These are phyloP conservation scores for Limnephilus rhombicus DNA, from an alignment of 2,888 invertebrate species.

Conservation along the genomic window DNA sequence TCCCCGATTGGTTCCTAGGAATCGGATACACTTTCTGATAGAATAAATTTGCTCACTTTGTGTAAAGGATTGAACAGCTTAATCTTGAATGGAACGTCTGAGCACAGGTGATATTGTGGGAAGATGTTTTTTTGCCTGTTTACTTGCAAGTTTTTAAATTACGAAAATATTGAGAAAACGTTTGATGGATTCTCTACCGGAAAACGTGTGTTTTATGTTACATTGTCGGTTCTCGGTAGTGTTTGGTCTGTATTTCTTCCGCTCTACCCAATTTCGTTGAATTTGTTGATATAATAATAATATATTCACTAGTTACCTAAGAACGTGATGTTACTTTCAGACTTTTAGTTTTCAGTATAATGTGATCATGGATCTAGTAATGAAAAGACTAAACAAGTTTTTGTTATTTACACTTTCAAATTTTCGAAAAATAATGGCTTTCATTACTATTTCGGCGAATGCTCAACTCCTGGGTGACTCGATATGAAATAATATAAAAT, in stretches of 20 bases:
- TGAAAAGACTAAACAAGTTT: not conserved
- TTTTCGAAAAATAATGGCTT: too few relatives aligned
- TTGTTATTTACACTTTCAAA: too few relatives aligned
- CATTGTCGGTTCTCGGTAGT: not conserved
- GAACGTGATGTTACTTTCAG: not conserved
- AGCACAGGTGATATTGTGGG: constrained; percentile 9
- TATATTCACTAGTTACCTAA: not conserved
- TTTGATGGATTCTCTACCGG: not conserved
- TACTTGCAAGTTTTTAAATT: not conserved
- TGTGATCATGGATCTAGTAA: too few relatives aligned
- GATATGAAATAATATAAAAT: too few relatives aligned
- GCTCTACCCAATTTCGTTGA: not conserved
- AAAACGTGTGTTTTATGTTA: not conserved
- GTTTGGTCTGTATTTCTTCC: not conserved
- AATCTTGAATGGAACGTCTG: constrained; percentile 2
- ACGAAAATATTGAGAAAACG: not conserved
- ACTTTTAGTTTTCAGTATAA: not conserved
- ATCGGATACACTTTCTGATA: not conserved
- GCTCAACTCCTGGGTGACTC: too few relatives aligned
- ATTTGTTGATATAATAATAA: too few relatives aligned
- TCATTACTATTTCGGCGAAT: too few relatives aligned
- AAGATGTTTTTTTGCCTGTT: not conserved
- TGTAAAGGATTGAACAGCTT: constrained; percentile 14
- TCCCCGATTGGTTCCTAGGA: not conserved
- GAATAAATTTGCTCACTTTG: constrained; percentile 26